Base-by-base conservation (phyloP, 2,113 vertebrate genomes). In the Tonatia bakeri region DNA sequence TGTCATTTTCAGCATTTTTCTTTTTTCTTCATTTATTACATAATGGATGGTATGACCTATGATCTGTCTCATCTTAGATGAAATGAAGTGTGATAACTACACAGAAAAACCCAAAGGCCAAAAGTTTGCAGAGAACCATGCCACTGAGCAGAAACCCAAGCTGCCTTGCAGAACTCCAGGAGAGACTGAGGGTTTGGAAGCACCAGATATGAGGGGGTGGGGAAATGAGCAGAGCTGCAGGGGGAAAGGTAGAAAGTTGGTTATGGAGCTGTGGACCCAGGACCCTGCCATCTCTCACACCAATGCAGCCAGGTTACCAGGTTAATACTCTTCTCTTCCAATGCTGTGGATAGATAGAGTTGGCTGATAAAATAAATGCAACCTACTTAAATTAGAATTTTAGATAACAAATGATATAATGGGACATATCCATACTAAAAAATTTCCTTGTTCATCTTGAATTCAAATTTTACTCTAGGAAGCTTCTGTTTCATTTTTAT, bases 401-500 rank as follows among this genome's bases (percentile, higher is more conserved):
- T 79, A 85, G 65, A 85, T n/a, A 79, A 45, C 0, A 15, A 54
- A 28, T 65, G 52, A 77, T 6, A 36, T 10, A 28, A 36, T 24
- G 61, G 59, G 47, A 73, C 7, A 77, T 43, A 67, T 15, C 47
- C 64, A 33, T 7, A 28, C 50, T 94, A 87, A 79, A 86, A 92
- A 79, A 22, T 1, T 43, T 72, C 45, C 31, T 83, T 13, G 14
- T 79, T 70, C 77, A 83, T n/a, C 76, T 84, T 45, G 59, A 73
- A 87, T 79, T 90, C 81, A 83, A 38, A 90, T 83, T 72, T 69
- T 77, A 73, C 81, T 83, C 69, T 83, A 45, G 52, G 36, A 5
- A 76, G 14, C 9, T 26, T 95, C 67, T 90, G 22, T 50, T 47
- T 54, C 50, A 6, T 11, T 65, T 89, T 67, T n/a, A 28, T 70